phyloP scores from a whole-genome alignment of 2,113 vertebrate species.

The Corythoichthys haematopterus region DNA sequence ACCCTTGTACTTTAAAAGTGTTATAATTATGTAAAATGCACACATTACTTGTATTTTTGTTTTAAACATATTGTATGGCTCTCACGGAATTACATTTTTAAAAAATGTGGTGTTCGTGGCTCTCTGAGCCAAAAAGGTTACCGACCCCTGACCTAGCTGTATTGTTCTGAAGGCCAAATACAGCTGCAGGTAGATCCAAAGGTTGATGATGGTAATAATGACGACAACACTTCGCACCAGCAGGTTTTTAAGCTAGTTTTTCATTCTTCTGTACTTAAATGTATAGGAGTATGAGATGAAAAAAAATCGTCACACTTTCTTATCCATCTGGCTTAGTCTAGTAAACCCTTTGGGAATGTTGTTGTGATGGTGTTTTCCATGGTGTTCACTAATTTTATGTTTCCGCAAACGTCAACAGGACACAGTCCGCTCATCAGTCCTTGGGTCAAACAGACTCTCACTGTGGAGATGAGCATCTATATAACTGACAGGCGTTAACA shows the following conservation, averaged over 20 bases:
- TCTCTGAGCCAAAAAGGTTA: neutral
- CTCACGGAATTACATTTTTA: no score
- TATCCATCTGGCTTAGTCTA: conserved; percentile 17
- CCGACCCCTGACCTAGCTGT: neutral
- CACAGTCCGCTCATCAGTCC: conserved; percentile 36
- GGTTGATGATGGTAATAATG: neutral
- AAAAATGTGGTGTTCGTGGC: no score
- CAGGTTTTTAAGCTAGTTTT: neutral
- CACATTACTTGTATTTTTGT: no score
- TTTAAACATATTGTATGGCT: no score
- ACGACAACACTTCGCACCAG: neutral
- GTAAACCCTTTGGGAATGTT: conserved; percentile 30
- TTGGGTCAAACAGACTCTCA: conserved; percentile 59
- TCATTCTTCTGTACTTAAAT: neutral
- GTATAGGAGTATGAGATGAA: conserved; percentile 19
- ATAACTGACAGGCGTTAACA: conserved; percentile 70
- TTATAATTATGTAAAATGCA: no score
- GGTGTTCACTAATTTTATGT: conserved; percentile 10
- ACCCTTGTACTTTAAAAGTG: no score
- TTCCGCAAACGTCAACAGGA: conserved; percentile 48
- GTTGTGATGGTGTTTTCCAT: conserved; percentile 15
- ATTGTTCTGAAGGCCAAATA: neutral
- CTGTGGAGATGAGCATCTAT: conserved; percentile 32
- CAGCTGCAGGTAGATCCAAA: neutral
- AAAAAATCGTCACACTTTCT: conserved; percentile 11